A percentile compares a stretch with the other conserved stretches of the same genome.
Evolutionary conservation across 2,888 invertebrate species (phyloP).

Genomic region (Meta bourneti): DNA sequence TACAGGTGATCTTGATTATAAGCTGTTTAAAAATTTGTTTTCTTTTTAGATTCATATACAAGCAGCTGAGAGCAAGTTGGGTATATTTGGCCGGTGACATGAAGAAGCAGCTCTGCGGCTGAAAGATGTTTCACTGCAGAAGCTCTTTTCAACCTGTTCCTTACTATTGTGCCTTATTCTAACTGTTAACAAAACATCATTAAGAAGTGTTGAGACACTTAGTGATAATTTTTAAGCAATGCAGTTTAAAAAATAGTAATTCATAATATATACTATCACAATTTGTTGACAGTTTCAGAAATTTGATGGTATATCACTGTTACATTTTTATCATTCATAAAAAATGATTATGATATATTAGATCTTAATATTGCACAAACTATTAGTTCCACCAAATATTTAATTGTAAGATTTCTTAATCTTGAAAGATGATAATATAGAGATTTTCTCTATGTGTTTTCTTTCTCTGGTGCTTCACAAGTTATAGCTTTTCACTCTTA

Average conservation of each 20-base stretch:
- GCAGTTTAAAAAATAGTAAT: not conserved
- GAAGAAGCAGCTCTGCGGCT: conserved; percentile 57
- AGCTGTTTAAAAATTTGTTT: conserved; percentile 34
- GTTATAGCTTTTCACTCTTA: no score
- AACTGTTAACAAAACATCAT: conserved; percentile 44
- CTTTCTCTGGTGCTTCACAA: no score
- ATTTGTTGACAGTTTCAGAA: not conserved
- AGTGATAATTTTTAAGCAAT: conserved; percentile 53
- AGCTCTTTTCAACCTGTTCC: conserved; percentile 51
- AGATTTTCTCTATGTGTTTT: no score
- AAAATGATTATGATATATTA: not conserved
- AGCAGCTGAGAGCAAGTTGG: conserved; percentile 54
- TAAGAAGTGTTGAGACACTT: conserved; percentile 15
- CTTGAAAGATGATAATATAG: no score
- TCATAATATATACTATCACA: not conserved
- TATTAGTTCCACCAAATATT: no score
- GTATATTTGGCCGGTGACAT: conserved; percentile 74
- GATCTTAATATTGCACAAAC: not conserved
- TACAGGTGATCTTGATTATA: no score
- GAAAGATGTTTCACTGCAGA: conserved; percentile 23
- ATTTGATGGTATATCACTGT: not conserved
- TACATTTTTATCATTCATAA: not conserved
- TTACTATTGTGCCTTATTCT: conserved; percentile 69
- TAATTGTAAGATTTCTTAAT: no score
- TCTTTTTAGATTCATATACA: conserved; percentile 70